Evolutionary conservation across 2,113 vertebrate species (phyloP).

Genomic region (Smithornis capensis): DNA sequence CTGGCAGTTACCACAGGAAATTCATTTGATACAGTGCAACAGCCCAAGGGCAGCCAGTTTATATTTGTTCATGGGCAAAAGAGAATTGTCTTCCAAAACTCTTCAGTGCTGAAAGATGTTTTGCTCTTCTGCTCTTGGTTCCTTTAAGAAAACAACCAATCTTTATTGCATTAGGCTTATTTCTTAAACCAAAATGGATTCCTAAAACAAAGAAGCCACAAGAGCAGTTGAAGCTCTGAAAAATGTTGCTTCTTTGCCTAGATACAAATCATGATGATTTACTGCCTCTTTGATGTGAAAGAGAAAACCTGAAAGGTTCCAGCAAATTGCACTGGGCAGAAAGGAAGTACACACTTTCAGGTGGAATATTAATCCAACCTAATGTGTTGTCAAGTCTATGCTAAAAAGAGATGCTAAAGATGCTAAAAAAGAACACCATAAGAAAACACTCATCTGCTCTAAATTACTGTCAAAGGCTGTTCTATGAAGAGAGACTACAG

Average conservation of each 20-base stretch:
- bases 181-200: constrained; percentile 55
- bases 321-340: constrained; percentile 48
- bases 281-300: constrained; percentile 3
- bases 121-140: not conserved
- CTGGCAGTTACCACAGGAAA: not conserved
- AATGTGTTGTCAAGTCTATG: constrained; percentile 34
- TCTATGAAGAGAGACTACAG: constrained; percentile 22
- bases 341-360: constrained; percentile 32
- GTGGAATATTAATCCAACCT: constrained; percentile 53
- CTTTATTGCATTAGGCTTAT: not conserved
- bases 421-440: constrained; percentile 35
- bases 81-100: not conserved
- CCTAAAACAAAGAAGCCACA: constrained; percentile 53
- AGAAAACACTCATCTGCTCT: constrained; percentile 43
- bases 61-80: not conserved
- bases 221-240: constrained; percentile 57
- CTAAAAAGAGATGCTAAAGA: not conserved
- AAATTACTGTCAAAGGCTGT: constrained; percentile 57
- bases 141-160: constrained; percentile 19
- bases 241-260: constrained; percentile 45
- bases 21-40: not conserved
- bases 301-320: constrained; percentile 43
- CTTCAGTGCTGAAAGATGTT: not conserved
- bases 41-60: not conserved
- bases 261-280: constrained; percentile 60